Conservation (phyloP, 2,888 invertebrate genomes). For the Dynastes tityus region DNA sequence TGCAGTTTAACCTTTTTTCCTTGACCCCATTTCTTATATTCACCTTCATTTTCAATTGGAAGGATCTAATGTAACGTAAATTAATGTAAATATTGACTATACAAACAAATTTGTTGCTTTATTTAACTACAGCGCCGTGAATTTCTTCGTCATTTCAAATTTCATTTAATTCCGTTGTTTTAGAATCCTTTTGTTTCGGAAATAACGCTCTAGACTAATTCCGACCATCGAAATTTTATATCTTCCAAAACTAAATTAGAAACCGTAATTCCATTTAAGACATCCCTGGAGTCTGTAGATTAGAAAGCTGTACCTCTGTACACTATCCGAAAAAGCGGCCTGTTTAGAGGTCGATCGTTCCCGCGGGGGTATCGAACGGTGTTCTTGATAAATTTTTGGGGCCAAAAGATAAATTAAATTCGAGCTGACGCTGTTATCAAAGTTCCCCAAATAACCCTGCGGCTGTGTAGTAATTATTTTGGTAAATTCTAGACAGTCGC, state of each 20-base stretch:
- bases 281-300: slow-evolving; percentile 8
- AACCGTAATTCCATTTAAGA: slow-evolving; percentile 11
- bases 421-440: slow-evolving; percentile 3
- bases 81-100: not conserved
- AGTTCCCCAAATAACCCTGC: slow-evolving; percentile 1
- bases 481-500: not conserved
- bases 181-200: not conserved
- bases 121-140: not conserved
- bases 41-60: too few relatives aligned
- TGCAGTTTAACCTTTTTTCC: not conserved
- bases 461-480: slow-evolving; percentile 9
- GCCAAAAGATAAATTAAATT: slow-evolving; percentile 26
- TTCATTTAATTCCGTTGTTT: not conserved
- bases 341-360: slow-evolving; percentile 9
- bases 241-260: slow-evolving; percentile 9
- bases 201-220: not conserved
- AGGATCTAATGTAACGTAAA: too few relatives aligned
- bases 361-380: not conserved
- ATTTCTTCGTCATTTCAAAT: not conserved
- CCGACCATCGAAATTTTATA: slow-evolving; percentile 4
- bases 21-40: too few relatives aligned
- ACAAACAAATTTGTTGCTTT: not conserved
- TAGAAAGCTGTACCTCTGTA: not conserved
- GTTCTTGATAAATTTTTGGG: slow-evolving; percentile 12
- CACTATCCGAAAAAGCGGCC: slow-evolving; percentile 3